phyloP scores from a whole-genome alignment of 1,140 invertebrate genomes.

The Fopius arisanus region DNA sequence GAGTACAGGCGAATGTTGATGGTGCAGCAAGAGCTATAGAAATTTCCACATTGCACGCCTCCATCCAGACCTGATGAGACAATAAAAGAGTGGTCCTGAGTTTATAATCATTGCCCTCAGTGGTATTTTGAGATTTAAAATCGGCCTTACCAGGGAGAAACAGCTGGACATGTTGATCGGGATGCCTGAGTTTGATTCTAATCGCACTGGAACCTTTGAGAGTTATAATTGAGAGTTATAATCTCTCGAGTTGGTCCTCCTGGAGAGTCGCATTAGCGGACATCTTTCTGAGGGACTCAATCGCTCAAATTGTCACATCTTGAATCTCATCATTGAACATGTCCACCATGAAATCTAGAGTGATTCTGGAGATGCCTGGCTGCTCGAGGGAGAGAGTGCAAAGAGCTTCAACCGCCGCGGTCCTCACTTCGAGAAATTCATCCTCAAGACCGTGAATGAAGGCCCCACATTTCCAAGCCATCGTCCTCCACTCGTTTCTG shows the following conservation, averaged over 20 bases:
- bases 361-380: slow-evolving; percentile 83
- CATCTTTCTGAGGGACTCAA: slow-evolving; percentile 90
- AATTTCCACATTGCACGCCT: slow-evolving; percentile 88
- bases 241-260: slow-evolving; percentile 97
- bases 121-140: slow-evolving; percentile 67
- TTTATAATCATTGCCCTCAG: slow-evolving; percentile 71
- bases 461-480: slow-evolving; percentile 84
- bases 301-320: slow-evolving; percentile 91
- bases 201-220: slow-evolving; percentile 77
- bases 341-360: slow-evolving; percentile 96
- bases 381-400: slow-evolving; percentile 88
- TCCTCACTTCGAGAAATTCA: slow-evolving; percentile 92
- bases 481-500: slow-evolving; percentile 93
- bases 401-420: slow-evolving; percentile 92
- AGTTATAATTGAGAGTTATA: slow-evolving; percentile 80
- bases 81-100: slow-evolving; percentile 85
- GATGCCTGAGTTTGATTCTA: slow-evolving; percentile 88
- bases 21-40: slow-evolving; percentile 82
- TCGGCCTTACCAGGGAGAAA: slow-evolving; percentile 79
- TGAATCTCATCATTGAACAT: slow-evolving; percentile 99
- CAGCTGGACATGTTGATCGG: slow-evolving; percentile 87
- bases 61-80: slow-evolving; percentile 90
- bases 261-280: slow-evolving; percentile 86
- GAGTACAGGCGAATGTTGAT: slow-evolving; percentile 66
- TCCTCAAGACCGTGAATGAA: slow-evolving; percentile 99